Evolutionary conservation across 2,888 invertebrate genomes (phyloP).

Genomic region (Eupithecia centaureata): DNA sequence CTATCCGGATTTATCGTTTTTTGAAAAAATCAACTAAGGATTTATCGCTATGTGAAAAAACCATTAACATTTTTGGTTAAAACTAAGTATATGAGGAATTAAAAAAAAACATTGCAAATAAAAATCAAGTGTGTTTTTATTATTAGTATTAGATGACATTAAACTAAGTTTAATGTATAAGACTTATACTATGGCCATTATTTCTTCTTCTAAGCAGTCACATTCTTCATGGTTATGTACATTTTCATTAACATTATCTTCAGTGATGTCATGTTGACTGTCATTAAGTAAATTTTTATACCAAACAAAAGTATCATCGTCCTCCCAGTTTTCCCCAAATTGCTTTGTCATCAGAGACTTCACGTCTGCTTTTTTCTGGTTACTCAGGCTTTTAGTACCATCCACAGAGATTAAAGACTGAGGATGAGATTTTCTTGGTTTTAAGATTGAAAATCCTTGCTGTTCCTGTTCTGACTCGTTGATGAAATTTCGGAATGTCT

Average conservation of each 20-base stretch:
- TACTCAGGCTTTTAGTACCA: conserved; percentile 32
- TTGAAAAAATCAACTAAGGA: too few species aligned
- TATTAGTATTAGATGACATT: too few species aligned
- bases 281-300: conserved; percentile 13
- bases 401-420: conserved; percentile 10
- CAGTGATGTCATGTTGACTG: conserved; percentile 9
- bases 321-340: conserved; percentile 34
- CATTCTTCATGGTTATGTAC: conserved; percentile 10
- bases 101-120: too few species aligned
- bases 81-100: too few species aligned
- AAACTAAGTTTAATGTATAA: too few species aligned
- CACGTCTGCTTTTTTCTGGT: conserved; percentile 36
- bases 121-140: too few species aligned
- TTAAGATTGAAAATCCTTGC: conserved; percentile 12
- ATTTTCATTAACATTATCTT: conserved; percentile 11
- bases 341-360: conserved; percentile 34
- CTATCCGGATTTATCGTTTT: too few species aligned
- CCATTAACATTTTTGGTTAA: too few species aligned
- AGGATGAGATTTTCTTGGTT: conserved; percentile 15
- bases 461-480: conserved; percentile 12
- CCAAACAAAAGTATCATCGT: conserved; percentile 19
- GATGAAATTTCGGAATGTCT: conserved; percentile 13
- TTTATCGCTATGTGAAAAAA: too few species aligned
- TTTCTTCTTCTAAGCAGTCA: conserved; percentile 1
- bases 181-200: neutral